Evolutionary conservation across 2,888 invertebrate species (phyloP).

Genomic region (Lycocerus yunnanus): DNA sequence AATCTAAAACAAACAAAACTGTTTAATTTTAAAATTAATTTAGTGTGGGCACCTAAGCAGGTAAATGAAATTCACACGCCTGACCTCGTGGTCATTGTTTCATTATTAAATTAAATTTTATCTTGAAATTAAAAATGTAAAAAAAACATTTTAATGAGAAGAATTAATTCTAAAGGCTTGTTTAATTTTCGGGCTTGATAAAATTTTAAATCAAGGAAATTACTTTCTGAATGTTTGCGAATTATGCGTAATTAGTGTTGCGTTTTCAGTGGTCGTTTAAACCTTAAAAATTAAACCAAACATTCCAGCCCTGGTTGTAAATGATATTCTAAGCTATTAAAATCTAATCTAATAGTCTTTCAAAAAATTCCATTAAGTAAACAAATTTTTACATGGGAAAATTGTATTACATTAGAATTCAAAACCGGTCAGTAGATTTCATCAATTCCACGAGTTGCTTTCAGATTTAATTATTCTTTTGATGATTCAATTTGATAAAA

Average conservation of each 20-base stretch:
- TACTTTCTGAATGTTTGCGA: background rate
- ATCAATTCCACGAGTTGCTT: background rate
- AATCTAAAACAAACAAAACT: constrained; percentile 60
- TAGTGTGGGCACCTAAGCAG: background rate
- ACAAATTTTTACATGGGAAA: background rate
- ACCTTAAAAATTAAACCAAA: background rate
- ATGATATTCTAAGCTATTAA: background rate
- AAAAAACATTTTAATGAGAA: background rate
- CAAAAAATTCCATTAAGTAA: background rate
- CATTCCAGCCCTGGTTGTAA: background rate
- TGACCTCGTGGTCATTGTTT: background rate
- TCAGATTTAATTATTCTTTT: background rate
- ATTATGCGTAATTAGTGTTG: background rate
- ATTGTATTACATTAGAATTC: background rate
- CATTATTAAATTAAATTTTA: background rate
- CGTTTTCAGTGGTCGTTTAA: background rate
- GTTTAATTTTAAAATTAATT: background rate
- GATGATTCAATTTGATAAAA: background rate
- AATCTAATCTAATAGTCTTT: background rate
- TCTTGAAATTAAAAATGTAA: background rate
- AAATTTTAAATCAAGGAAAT: background rate
- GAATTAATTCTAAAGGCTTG: background rate
- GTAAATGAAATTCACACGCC: background rate
- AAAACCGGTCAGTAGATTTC: background rate
- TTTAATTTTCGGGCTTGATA: background rate